phyloP scores from a whole-genome alignment of 2,797 vertebrate species.

The Amphiprion clarkii region DNA sequence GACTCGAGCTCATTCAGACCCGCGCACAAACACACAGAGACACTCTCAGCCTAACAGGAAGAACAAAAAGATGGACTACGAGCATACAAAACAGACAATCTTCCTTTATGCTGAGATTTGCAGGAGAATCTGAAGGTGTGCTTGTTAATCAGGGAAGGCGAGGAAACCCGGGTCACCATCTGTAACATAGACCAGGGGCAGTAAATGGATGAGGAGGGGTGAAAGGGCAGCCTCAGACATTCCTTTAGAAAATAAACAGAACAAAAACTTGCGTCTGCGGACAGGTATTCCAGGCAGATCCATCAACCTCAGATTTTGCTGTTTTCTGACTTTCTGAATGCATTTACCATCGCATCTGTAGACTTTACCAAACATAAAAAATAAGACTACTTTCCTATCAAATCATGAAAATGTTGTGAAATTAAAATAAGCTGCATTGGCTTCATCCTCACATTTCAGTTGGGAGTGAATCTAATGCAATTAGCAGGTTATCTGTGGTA shows the following conservation, averaged over 20 bases:
- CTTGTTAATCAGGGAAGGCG: constrained; percentile 73
- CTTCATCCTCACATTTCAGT: constrained; percentile 65
- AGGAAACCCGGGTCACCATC: constrained; percentile 76
- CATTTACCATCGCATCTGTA: constrained; percentile 13
- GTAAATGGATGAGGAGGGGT: constrained; percentile 80
- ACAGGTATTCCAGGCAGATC: constrained; percentile 75
- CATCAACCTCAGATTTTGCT: constrained; percentile 50
- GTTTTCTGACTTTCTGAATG: constrained; percentile 30
- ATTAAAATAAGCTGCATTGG: constrained; percentile 8
- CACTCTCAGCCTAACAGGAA: constrained; percentile 17
- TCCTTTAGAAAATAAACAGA: constrained; percentile 85
- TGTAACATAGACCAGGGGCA: constrained; percentile 83
- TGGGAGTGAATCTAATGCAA: constrained; percentile 75
- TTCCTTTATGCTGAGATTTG: constrained; percentile 50
- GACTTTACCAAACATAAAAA: constrained; percentile 4
- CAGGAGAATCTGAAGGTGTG: constrained; percentile 67
- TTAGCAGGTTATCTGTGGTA: constrained; percentile 81
- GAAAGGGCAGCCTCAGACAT: constrained; percentile 80
- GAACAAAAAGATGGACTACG: constrained; percentile 64
- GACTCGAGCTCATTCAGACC: constrained; percentile 71
- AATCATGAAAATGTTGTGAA: background rate
- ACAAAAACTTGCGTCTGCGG: constrained; percentile 71
- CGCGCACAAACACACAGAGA: constrained; percentile 51
- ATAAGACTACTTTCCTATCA: background rate
- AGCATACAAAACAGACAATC: constrained; percentile 46